Evolutionary conservation across 2,888 invertebrate species (phyloP).

Genomic region (Eucera pruinosa): DNA sequence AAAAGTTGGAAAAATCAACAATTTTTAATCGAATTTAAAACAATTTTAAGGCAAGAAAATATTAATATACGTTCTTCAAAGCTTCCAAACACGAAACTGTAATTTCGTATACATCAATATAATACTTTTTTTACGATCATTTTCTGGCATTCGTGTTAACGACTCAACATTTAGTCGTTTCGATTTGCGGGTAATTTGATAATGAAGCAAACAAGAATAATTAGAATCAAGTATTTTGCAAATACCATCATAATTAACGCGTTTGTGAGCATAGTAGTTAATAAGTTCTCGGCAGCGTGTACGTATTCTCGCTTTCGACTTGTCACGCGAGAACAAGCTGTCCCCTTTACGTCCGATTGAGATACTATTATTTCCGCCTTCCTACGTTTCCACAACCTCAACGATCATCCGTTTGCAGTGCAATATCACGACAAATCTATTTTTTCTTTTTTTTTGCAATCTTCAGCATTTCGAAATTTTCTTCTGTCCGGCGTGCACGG

Average conservation of each 20-base stretch:
- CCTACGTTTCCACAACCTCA: slow-evolving; percentile 22
- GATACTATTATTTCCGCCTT: slow-evolving; percentile 52
- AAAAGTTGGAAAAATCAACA: too few species aligned
- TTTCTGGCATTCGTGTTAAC: not conserved
- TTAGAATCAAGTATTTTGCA: slow-evolving; percentile 10
- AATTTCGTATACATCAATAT: too few species aligned
- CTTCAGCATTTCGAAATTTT: slow-evolving; percentile 12
- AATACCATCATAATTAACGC: slow-evolving; percentile 18
- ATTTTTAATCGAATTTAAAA: too few species aligned
- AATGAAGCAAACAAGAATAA: not conserved
- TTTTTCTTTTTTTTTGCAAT: slow-evolving; percentile 7
- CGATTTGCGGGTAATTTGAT: not conserved
- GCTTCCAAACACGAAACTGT: too few species aligned
- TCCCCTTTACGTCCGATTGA: slow-evolving; percentile 41
- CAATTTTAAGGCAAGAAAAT: too few species aligned
- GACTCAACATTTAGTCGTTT: not conserved
- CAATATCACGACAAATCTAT: slow-evolving; percentile 7
- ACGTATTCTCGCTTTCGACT: slow-evolving; percentile 54
- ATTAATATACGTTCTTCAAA: too few species aligned
- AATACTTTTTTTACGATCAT: too few species aligned
- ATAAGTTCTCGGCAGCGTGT: slow-evolving; percentile 15
- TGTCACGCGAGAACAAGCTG: slow-evolving; percentile 52
- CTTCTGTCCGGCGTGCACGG: not conserved
- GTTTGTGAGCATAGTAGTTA: slow-evolving; percentile 4
- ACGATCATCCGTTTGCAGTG: slow-evolving; percentile 7